These are phyloP conservation scores for Troides helena DNA, from an alignment of 2,888 invertebrate genomes.

Conservation along the genomic window DNA sequence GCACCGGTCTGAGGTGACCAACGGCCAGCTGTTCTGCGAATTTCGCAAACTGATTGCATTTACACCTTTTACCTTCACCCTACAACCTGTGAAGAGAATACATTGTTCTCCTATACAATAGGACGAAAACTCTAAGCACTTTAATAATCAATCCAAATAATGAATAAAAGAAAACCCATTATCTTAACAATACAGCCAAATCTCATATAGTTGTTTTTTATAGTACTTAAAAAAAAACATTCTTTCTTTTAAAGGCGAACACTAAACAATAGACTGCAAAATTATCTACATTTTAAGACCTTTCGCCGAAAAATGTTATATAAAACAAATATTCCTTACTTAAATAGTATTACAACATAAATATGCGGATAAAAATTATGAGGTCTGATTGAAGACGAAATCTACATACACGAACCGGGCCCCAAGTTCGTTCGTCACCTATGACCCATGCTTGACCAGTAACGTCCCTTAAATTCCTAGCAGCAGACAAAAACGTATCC, in stretches of 20 bases:
- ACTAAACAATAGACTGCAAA: slow-evolving; percentile 1
- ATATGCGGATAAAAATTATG: slow-evolving; percentile 16
- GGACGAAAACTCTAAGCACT: slow-evolving; percentile 18
- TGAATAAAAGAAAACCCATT: slow-evolving; percentile 15
- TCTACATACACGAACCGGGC: slow-evolving; percentile 52
- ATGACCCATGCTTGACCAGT: slow-evolving; percentile 73
- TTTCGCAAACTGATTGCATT: slow-evolving; percentile 33
- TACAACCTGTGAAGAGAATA: slow-evolving; percentile 46
- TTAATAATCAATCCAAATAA: slow-evolving; percentile 14
- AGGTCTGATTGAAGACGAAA: background rate
- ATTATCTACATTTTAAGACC: background rate
- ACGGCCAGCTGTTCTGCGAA: slow-evolving; percentile 52
- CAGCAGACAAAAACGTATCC: slow-evolving; percentile 32
- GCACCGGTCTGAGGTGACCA: slow-evolving; percentile 76
- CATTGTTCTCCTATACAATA: slow-evolving; percentile 31
- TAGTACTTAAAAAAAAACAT: background rate
- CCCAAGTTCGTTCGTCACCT: slow-evolving; percentile 73
- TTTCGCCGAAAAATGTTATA: background rate
- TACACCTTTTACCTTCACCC: slow-evolving; percentile 37
- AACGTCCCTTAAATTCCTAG: slow-evolving; percentile 34
- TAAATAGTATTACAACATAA: background rate
- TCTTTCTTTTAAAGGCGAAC: slow-evolving; percentile 3
- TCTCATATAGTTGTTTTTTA: slow-evolving; percentile 5
- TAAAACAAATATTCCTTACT: background rate
- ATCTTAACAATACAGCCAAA: slow-evolving; percentile 12